A percentile compares a stretch with the other conserved stretches of the same genome.
Evolutionary conservation across 53 echinoderm and acorn worm genomes (phyloP).

Genomic region (Echinometra lucunter): DNA sequence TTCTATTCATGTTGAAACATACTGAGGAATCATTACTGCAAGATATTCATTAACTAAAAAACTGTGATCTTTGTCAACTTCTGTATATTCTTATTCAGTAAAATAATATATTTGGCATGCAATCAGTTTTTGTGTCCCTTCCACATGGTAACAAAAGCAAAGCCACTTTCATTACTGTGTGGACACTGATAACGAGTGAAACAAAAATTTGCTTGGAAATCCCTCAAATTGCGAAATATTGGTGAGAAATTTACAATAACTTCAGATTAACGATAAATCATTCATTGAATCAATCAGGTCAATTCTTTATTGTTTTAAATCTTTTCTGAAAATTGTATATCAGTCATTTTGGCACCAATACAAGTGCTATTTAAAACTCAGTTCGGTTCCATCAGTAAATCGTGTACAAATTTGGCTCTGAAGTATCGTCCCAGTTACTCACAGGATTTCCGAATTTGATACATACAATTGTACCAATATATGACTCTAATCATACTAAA

Average conservation of each 20-base stretch:
- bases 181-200: neutral
- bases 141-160: too few species aligned
- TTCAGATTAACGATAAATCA: neutral
- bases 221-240: neutral
- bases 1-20: too few species aligned
- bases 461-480: neutral
- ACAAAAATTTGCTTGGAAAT: neutral
- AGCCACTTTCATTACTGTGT: neutral
- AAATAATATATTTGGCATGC: too few species aligned
- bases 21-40: too few species aligned
- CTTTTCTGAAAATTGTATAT: neutral
- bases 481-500: neutral
- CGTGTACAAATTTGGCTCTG: constrained; percentile 18
- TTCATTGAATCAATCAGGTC: neutral
- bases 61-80: too few species aligned
- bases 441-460: neutral
- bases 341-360: neutral
- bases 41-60: too few species aligned
- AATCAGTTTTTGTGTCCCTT: too few species aligned
- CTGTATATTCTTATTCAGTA: too few species aligned
- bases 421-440: neutral
- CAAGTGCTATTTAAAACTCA: constrained; percentile 1
- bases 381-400: neutral
- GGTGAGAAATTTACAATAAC: neutral
- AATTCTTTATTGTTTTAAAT: neutral